A percentile compares a stretch with the other conserved stretches of the same genome.
Conservation (phyloP, 2,797 vertebrate species). For the Sebastes taczanowskii region DNA sequence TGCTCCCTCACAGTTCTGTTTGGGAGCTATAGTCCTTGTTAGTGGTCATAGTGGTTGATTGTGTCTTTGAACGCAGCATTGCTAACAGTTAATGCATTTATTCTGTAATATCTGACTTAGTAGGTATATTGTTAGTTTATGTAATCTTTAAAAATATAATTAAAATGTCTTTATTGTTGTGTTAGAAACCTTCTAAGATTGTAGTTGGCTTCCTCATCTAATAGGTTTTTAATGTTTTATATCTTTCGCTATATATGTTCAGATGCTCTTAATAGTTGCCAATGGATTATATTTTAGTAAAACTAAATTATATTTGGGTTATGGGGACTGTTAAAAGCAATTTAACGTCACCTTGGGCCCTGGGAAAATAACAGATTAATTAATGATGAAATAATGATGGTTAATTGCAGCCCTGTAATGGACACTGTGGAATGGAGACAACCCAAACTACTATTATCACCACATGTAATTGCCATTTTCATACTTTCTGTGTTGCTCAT, state of each 20-base stretch:
- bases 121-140: background rate
- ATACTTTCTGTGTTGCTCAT: background rate
- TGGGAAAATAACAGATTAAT: background rate
- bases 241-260: background rate
- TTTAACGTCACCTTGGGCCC: background rate
- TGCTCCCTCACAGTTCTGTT: background rate
- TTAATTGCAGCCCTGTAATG: background rate
- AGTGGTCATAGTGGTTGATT: background rate
- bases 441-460: constrained; percentile 17
- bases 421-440: background rate
- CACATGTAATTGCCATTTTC: constrained; percentile 9
- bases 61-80: background rate
- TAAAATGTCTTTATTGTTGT: background rate
- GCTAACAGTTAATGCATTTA: no score
- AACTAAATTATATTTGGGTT: background rate
- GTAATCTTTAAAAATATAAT: background rate
- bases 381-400: background rate
- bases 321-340: background rate
- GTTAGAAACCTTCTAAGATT: background rate
- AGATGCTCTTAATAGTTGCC: background rate
- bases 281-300: background rate
- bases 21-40: background rate
- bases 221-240: background rate
- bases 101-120: background rate
- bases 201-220: background rate